Evolutionary conservation across 2,113 vertebrate genomes (phyloP).

Genomic region (Xiphophorus couchianus): DNA sequence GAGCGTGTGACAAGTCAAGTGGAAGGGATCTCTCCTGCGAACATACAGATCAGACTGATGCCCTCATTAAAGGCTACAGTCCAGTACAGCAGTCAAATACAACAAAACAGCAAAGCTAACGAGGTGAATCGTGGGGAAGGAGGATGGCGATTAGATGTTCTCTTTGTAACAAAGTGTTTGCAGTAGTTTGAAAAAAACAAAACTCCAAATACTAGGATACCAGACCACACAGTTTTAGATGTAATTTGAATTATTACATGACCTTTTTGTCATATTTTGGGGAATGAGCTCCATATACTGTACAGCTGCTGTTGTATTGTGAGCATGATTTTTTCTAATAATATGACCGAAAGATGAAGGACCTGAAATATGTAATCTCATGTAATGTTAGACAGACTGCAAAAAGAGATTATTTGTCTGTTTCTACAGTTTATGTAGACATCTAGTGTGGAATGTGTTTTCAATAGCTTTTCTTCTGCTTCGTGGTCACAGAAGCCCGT

Average conservation of each 20-base stretch:
- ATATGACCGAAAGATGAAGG: too few species aligned
- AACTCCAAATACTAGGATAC: not conserved
- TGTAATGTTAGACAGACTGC: too few species aligned
- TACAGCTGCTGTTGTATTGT: too few species aligned
- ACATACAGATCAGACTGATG: constrained; percentile 34
- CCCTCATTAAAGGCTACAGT: constrained; percentile 37
- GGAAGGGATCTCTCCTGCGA: constrained; percentile 53
- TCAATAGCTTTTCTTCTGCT: constrained; percentile 8
- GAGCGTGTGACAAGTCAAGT: constrained; percentile 54
- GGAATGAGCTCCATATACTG: too few species aligned
- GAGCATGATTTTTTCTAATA: too few species aligned
- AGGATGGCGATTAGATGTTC: constrained; percentile 17
- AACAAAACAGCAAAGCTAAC: constrained; percentile 20
- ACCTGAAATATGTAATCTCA: too few species aligned
- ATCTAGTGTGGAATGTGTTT: not conserved
- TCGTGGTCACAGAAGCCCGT: constrained; percentile 31
- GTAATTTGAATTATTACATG: not conserved
- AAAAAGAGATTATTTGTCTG: too few species aligned
- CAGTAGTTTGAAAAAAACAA: constrained; percentile 2
- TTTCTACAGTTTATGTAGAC: not conserved
- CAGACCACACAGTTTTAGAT: not conserved
- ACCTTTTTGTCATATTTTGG: too few species aligned
- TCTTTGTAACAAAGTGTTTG: not conserved
- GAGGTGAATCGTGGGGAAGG: constrained; percentile 21
- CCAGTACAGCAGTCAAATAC: constrained; percentile 6